Evolutionary conservation across 2,113 vertebrate genomes (phyloP).

Genomic region (Lanius ludovicianus): DNA sequence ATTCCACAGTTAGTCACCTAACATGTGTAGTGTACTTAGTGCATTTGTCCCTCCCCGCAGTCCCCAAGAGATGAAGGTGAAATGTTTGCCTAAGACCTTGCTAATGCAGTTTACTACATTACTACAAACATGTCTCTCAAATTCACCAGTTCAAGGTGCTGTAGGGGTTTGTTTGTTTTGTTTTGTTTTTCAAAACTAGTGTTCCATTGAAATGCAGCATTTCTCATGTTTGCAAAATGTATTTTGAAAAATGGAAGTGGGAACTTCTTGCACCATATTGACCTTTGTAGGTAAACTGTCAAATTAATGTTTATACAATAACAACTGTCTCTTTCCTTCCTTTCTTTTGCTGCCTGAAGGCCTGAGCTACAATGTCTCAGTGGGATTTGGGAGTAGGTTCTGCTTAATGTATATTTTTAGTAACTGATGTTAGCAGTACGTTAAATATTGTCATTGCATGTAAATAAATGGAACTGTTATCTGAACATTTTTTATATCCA

Average conservation of each 20-base stretch:
- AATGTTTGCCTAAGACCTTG: neutral
- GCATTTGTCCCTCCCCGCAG: neutral
- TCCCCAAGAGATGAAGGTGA: neutral
- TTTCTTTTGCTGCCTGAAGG: slow-evolving; percentile 83
- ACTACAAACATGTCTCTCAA: neutral
- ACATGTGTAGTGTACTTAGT: neutral
- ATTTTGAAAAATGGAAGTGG: neutral
- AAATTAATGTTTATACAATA: slow-evolving; percentile 64
- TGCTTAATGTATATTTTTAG: slow-evolving; percentile 64
- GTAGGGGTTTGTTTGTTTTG: neutral
- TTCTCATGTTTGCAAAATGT: slow-evolving; percentile 39
- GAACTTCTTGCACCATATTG: neutral
- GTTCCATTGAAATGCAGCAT: neutral
- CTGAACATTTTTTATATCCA: slow-evolving; percentile 28
- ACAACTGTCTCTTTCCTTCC: slow-evolving; percentile 73
- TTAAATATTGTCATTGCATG: slow-evolving; percentile 59
- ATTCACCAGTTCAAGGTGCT: neutral
- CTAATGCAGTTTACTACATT: neutral
- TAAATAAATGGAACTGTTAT: slow-evolving; percentile 56
- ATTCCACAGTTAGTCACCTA: neutral
- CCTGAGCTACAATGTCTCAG: slow-evolving; percentile 94
- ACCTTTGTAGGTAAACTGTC: slow-evolving; percentile 9
- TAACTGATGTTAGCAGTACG: slow-evolving; percentile 39
- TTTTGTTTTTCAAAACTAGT: neutral
- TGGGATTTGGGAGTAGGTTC: slow-evolving; percentile 98